A percentile compares a stretch with the other conserved stretches of the same genome.
These are phyloP conservation scores for Neomonachus schauinslandi DNA, from an alignment of 2,113 vertebrate species.

Conservation along the genomic window DNA sequence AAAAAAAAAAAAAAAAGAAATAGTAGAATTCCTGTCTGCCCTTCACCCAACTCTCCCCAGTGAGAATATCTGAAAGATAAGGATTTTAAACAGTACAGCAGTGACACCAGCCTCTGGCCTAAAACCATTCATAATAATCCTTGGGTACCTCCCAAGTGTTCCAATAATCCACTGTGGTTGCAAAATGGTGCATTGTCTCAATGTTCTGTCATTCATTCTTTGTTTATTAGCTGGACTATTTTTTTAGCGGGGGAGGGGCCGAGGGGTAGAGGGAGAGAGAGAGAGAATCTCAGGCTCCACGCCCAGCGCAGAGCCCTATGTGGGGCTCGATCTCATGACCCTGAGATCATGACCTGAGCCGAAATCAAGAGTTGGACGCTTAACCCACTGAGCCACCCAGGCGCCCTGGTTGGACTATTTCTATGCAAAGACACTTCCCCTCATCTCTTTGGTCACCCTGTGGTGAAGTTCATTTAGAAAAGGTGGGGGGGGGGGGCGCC, in stretches of 20 bases:
- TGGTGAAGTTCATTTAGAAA: not conserved
- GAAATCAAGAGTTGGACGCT: not conserved
- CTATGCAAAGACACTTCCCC: not conserved
- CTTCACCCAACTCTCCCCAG: not conserved
- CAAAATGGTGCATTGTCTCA: not conserved
- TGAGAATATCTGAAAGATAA: not conserved
- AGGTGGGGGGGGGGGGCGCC: not conserved
- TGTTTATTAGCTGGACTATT: not conserved
- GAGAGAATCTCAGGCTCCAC: not conserved
- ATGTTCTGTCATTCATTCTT: rapidly evolving
- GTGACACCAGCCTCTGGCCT: not conserved
- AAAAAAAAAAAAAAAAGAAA: too few species aligned
- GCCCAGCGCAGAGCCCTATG: not conserved
- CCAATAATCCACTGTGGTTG: not conserved
- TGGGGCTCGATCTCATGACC: not conserved
- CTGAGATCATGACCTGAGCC: not conserved
- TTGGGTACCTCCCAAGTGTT: not conserved
- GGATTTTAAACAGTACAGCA: not conserved
- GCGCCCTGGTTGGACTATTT: not conserved
- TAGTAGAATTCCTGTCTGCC: too few species aligned
- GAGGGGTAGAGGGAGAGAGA: not conserved
- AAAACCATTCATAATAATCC: not conserved
- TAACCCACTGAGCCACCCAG: not conserved
- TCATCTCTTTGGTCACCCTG: not conserved
- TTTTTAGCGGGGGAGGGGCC: not conserved